Evolutionary conservation across 2,113 vertebrate species (phyloP).

Genomic region (Melanerpes aurifrons): DNA sequence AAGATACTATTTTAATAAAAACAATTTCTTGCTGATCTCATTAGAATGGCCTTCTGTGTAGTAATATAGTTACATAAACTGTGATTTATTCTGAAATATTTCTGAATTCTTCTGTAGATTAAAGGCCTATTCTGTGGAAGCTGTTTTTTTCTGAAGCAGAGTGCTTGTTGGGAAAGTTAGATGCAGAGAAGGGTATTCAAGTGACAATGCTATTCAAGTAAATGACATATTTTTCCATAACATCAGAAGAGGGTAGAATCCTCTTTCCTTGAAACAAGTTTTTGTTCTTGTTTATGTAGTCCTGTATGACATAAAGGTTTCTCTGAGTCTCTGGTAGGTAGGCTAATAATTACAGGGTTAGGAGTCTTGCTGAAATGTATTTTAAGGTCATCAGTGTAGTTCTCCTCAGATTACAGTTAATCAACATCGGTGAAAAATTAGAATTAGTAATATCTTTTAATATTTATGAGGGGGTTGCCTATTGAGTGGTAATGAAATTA

Average conservation of each 20-base stretch:
- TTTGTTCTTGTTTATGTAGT: not conserved
- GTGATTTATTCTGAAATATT: not conserved
- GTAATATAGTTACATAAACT: not conserved
- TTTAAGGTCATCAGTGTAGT: not conserved
- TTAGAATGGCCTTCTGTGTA: not conserved
- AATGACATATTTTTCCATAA: not conserved
- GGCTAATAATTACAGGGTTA: not conserved
- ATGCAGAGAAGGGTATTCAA: not conserved
- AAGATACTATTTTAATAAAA: not conserved
- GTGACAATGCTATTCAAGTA: not conserved
- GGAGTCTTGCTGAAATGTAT: not conserved
- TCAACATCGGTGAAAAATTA: not conserved
- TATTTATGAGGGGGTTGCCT: not conserved
- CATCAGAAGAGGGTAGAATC: not conserved
- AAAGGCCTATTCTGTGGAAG: not conserved
- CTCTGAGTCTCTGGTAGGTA: not conserved
- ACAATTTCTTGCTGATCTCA: fast-evolving
- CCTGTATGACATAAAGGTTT: not conserved
- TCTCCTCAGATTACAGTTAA: not conserved
- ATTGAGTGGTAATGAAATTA: not conserved
- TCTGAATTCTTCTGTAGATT: not conserved
- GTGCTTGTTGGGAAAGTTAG: not conserved
- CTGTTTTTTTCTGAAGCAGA: not conserved
- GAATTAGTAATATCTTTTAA: not conserved
- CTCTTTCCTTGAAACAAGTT: not conserved